Evolutionary conservation across 2,113 vertebrate species (phyloP), one percentile per base, ranked within the genome.

Genomic region (Anolis carolinensis): DNA sequence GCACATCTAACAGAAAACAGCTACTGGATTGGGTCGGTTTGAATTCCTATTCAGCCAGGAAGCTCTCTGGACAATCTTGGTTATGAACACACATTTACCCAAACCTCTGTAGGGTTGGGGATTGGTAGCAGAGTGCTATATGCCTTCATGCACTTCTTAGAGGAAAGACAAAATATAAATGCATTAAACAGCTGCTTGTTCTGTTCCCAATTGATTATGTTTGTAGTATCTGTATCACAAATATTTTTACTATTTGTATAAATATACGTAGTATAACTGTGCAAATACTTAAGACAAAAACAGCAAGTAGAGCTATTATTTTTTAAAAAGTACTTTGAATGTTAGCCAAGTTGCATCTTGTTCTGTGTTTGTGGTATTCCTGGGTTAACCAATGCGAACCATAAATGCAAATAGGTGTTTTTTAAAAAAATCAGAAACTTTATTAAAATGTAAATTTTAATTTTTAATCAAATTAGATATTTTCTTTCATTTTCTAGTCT

Each of bases 401-500:
- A 73, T 27, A 13, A 39, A 36, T 65, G 14, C 1, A 78, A 67
- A 78, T 5, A 32, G 65, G 63, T 44, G 11, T 30, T 4, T 84
- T 59, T 55, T 55, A 7, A 2, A 36, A 75, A 48, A 52, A 80
- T 76, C 77, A 76, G 78, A 88, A 88, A 23, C 6, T 82, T 88
- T n/a, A 39, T 55, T 59, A 34, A 34, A 62, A 71, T 76, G 14
- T n/a, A 48, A 92, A 89, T 78, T 75, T 3, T 4, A 81, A 8
- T 16, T 92, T 89, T 90, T 11, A 82, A 78, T 86, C 50, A 82
- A 87, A 86, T 78, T 62, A 9, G 39, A 0, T 80, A 65, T 70
- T 77, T 90, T n/a, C 88, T 87, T 65, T 88, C 16, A 63, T 18
- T 94, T 93, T 90, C 25, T 78, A 84, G 76, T 59, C 27, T 93